Percentiles rank a stretch among this genome's conserved stretches.
Conservation (phyloP, 64 coral and sea anemone species). For the Stylophora pistillata region DNA sequence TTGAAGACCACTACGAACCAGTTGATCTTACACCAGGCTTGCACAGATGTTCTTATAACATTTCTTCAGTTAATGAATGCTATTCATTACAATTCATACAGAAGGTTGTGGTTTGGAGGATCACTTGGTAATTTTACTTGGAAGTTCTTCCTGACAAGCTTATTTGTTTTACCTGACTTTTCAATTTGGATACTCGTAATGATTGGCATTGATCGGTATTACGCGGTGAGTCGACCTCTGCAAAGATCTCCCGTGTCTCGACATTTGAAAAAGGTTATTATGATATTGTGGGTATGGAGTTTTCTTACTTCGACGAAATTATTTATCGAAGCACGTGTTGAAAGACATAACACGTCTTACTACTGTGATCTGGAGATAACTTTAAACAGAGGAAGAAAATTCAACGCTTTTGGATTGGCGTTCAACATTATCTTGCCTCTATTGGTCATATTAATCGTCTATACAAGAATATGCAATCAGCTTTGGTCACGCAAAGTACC, state of each 20-base stretch:
- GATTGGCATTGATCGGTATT: conserved; percentile 4
- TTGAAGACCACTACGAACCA: not conserved
- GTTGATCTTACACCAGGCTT: not conserved
- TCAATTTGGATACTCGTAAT: not conserved
- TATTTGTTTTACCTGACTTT: not conserved
- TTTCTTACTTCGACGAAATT: not conserved
- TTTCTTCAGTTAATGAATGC: not conserved
- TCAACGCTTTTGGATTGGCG: not conserved
- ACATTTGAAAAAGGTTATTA: not conserved
- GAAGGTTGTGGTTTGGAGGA: not conserved
- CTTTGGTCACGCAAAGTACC: not conserved
- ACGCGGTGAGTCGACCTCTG: not conserved
- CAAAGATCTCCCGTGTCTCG: not conserved
- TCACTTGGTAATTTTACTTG: not conserved
- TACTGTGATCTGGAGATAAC: not conserved
- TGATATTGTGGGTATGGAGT: not conserved
- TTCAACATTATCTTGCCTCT: not conserved
- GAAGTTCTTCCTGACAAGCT: not conserved
- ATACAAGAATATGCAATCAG: not conserved
- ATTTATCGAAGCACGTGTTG: not conserved
- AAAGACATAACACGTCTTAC: not conserved
- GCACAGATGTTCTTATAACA: not conserved
- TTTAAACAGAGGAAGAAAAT: not conserved
- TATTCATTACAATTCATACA: not conserved
- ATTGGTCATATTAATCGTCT: not conserved